A percentile compares a stretch with the other conserved stretches of the same genome.
phyloP scores from a whole-genome alignment of 2,888 invertebrate species.

The Gasteruption jaculator region DNA sequence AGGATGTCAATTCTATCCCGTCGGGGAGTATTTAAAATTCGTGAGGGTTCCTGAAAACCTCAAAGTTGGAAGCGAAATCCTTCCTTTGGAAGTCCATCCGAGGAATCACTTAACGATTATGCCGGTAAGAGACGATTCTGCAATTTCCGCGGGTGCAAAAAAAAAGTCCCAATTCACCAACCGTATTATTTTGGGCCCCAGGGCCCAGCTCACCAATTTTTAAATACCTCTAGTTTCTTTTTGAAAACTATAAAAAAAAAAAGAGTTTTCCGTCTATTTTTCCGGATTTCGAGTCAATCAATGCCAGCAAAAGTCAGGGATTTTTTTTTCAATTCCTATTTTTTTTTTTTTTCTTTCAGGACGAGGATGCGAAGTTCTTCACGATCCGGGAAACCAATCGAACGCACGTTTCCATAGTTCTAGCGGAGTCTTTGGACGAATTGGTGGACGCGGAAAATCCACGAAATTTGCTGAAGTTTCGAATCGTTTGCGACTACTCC shows the following conservation, averaged over 20 bases:
- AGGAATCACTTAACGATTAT: slow-evolving; percentile 69
- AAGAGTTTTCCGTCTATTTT: no score
- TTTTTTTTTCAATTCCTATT: no score
- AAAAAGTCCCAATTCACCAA: no score
- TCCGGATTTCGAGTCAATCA: no score
- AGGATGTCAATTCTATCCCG: slow-evolving; percentile 83
- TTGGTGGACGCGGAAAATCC: slow-evolving; percentile 78
- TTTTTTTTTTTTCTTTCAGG: no score
- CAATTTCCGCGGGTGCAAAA: no score
- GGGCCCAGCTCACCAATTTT: no score
- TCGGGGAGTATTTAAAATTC: slow-evolving; percentile 78
- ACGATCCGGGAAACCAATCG: slow-evolving; percentile 70
- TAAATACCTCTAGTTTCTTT: no score
- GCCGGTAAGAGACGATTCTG: no score
- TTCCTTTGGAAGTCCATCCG: slow-evolving; percentile 79
- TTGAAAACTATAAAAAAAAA: no score
- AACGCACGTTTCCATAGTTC: slow-evolving; percentile 70
- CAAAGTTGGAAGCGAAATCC: slow-evolving; percentile 71
- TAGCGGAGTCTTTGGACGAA: slow-evolving; percentile 74
- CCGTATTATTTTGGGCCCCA: no score
- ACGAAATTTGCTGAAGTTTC: slow-evolving; percentile 77
- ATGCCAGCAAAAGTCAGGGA: no score
- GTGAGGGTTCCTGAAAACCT: slow-evolving; percentile 81
- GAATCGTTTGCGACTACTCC: slow-evolving; percentile 70
- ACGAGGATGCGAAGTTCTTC: slow-evolving; percentile 70